A percentile compares a stretch with the other conserved stretches of the same genome.
Conservation (phyloP, 2,113 vertebrate genomes). For the Ptyas mucosa region DNA sequence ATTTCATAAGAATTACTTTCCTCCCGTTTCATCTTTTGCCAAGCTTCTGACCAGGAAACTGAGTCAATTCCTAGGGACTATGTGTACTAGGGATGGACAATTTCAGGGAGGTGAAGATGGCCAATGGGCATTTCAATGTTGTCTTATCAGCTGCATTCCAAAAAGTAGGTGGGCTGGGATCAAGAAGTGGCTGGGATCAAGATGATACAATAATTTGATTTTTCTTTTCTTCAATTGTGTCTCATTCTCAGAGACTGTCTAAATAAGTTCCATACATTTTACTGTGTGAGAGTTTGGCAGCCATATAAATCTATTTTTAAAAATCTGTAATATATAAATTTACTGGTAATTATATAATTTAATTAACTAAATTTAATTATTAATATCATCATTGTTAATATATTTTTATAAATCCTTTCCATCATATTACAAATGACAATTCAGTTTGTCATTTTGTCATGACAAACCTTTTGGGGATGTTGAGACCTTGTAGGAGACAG, state of each 20-base stretch:
- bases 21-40: background rate
- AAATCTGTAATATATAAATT: background rate
- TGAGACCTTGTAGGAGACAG: background rate
- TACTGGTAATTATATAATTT: background rate
- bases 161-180: background rate
- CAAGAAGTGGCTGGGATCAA: background rate
- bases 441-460: background rate
- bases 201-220: background rate
- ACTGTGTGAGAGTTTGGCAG: background rate
- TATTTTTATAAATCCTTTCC: background rate
- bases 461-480: background rate
- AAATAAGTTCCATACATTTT: background rate
- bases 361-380: background rate
- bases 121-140: background rate
- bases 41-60: background rate
- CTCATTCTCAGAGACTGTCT: background rate
- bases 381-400: background rate
- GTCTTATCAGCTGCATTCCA: background rate
- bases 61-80: background rate
- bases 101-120: background rate
- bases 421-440: background rate
- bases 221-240: background rate
- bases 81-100: background rate
- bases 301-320: background rate
- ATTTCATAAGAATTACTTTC: accelerated